Evolutionary conservation across 2,888 invertebrate species (phyloP).

Genomic region (Theristus sp.): DNA sequence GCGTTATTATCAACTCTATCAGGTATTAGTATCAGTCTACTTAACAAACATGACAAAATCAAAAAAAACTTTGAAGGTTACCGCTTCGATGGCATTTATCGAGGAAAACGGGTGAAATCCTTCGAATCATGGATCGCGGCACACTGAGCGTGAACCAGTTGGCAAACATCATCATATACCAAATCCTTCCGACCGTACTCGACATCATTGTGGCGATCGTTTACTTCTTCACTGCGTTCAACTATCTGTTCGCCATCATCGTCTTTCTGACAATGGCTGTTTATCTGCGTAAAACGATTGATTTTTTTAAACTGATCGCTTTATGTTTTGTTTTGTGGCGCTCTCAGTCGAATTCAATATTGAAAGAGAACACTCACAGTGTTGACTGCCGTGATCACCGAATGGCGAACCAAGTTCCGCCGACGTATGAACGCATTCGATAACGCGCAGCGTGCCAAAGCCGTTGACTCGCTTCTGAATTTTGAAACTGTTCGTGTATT

Average conservation of each 20-base stretch:
- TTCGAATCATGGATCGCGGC: slow-evolving; percentile 87
- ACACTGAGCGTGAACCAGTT: slow-evolving; percentile 87
- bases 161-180: slow-evolving; percentile 60
- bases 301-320: not conserved
- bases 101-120: slow-evolving; percentile 86
- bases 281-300: not conserved
- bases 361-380: too few species aligned
- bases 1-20: too few species aligned
- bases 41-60: too few species aligned
- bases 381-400: slow-evolving; percentile 70
- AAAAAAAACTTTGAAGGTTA: slow-evolving; percentile 37
- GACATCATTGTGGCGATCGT: slow-evolving; percentile 77
- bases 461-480: slow-evolving; percentile 80
- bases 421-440: slow-evolving; percentile 81
- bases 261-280: slow-evolving; percentile 68
- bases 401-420: slow-evolving; percentile 90
- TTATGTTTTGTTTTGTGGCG: too few species aligned
- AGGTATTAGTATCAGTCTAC: too few species aligned
- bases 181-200: slow-evolving; percentile 71
- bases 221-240: slow-evolving; percentile 69
- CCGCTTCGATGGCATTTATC: slow-evolving; percentile 84
- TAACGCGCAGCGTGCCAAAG: slow-evolving; percentile 65
- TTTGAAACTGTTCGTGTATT: slow-evolving; percentile 72
- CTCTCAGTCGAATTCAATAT: too few species aligned
- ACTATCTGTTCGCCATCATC: slow-evolving; percentile 81